Percentiles rank a stretch among this genome's conserved stretches.
These are phyloP conservation scores for Melanotaenia parkinsoni DNA, from an alignment of 2,797 vertebrate species.

Conservation along the genomic window DNA sequence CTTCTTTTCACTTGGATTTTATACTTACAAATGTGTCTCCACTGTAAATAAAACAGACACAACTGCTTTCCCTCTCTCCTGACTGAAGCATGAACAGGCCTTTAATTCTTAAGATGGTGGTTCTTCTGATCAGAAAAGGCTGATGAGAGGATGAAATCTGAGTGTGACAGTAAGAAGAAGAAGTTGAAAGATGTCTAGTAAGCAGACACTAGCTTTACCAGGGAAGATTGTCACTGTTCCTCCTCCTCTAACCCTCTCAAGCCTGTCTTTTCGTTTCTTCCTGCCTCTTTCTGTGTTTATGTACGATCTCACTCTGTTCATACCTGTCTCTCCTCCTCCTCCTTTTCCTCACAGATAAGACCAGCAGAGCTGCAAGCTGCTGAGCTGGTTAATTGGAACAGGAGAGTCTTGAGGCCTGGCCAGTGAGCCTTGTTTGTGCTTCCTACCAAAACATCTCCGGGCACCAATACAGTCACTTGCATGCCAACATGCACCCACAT, in stretches of 20 bases:
- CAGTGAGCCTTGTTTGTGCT: conserved; percentile 75
- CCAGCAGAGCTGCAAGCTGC: conserved; percentile 72
- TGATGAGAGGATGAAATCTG: neutral
- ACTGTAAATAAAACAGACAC: neutral
- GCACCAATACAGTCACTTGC: conserved; percentile 60
- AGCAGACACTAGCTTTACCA: conserved; percentile 3
- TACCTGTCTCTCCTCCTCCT: conserved; percentile 9
- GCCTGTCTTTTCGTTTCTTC: conserved; percentile 15
- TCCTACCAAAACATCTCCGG: conserved; percentile 77
- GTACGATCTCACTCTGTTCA: conserved; percentile 37
- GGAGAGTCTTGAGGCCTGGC: conserved; percentile 71
- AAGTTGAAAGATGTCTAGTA: conserved; percentile 7
- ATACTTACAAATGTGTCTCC: neutral
- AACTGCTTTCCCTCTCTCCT: conserved; percentile 1
- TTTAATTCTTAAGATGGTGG: conserved; percentile 32
- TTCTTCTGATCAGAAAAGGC: conserved; percentile 7
- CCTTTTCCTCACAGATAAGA: conserved; percentile 66
- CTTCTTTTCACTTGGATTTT: neutral
- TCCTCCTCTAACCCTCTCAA: conserved; percentile 22
- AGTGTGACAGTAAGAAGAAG: conserved; percentile 4
- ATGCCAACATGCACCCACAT: conserved; percentile 28
- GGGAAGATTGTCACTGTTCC: neutral
- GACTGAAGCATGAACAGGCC: neutral
- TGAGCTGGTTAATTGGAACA: conserved; percentile 80
- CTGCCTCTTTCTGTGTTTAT: conserved; percentile 13